phyloP scores from a whole-genome alignment of 1,140 invertebrate genomes.

The Magallana angulata region DNA sequence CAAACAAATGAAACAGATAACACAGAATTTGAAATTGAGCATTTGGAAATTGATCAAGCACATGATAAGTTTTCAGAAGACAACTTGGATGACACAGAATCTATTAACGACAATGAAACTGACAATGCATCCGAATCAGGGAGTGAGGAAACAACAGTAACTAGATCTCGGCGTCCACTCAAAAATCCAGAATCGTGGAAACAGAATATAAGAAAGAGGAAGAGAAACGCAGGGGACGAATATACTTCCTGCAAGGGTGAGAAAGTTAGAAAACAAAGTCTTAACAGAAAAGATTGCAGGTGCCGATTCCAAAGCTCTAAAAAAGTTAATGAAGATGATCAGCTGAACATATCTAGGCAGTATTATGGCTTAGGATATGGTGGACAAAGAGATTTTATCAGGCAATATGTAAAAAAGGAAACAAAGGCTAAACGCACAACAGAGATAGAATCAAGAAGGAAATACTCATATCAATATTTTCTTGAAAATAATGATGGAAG shows the following conservation, averaged over 20 bases:
- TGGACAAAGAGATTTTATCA: not conserved
- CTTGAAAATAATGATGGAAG: not conserved
- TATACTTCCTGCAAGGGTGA: conserved; percentile 29
- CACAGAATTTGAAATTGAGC: not conserved
- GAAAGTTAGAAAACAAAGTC: not conserved
- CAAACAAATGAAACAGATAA: not conserved
- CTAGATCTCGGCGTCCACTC: not conserved
- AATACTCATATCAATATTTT: not conserved
- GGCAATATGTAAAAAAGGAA: not conserved
- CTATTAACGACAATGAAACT: not conserved
- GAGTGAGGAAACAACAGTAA: not conserved
- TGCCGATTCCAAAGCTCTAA: conserved; percentile 1
- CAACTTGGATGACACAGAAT: not conserved
- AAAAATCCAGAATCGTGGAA: conserved; percentile 1
- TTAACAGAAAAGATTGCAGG: not conserved
- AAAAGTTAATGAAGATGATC: not conserved
- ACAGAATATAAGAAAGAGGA: conserved; percentile 15
- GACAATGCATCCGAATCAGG: too few relatives aligned
- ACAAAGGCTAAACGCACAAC: not conserved
- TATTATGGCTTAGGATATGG: not conserved
- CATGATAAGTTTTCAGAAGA: too few relatives aligned
- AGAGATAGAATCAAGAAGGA: not conserved
- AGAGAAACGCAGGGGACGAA: conserved; percentile 31
- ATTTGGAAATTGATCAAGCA: not conserved
- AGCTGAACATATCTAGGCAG: not conserved